Evolutionary conservation across 1,140 invertebrate species (phyloP).

Genomic region (Lerema accius): DNA sequence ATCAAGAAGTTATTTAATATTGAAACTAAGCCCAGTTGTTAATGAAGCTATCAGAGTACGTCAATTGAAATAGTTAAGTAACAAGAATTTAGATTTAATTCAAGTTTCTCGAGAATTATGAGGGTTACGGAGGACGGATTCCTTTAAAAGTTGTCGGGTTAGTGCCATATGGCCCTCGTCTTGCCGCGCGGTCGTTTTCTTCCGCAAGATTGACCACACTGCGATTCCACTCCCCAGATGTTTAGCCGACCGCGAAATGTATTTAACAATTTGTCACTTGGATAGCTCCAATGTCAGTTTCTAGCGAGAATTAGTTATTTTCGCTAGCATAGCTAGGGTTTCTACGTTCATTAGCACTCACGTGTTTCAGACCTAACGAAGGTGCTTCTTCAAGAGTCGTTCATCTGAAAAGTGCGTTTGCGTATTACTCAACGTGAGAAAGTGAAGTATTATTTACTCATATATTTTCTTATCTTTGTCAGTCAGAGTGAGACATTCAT

Average conservation of each 20-base stretch:
- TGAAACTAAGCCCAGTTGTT: no score
- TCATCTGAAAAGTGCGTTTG: background rate
- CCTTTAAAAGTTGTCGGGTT: background rate
- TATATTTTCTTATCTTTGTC: no score
- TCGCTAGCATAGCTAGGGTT: background rate
- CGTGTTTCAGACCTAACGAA: no score
- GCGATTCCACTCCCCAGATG: conserved; percentile 33
- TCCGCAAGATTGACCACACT: conserved; percentile 46
- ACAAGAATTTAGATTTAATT: background rate
- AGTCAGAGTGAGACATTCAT: no score
- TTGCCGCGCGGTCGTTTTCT: conserved; percentile 43
- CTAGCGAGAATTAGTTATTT: background rate
- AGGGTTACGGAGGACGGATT: background rate
- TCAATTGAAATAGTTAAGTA: background rate
- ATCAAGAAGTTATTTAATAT: no score
- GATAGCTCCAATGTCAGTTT: conserved; percentile 7
- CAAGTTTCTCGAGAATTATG: background rate
- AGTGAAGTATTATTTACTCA: no score
- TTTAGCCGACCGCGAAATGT: conserved; percentile 48
- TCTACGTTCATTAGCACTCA: background rate
- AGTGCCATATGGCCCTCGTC: conserved; percentile 23
- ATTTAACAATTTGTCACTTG: conserved; percentile 52
- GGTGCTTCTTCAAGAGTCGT: background rate
- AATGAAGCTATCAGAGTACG: background rate
- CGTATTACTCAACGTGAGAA: no score